A percentile compares a stretch with the other conserved stretches of the same genome.
These are phyloP conservation scores for Zeugodacus cucurbitae DNA, from an alignment of 1,140 invertebrate species.

Conservation along the genomic window DNA sequence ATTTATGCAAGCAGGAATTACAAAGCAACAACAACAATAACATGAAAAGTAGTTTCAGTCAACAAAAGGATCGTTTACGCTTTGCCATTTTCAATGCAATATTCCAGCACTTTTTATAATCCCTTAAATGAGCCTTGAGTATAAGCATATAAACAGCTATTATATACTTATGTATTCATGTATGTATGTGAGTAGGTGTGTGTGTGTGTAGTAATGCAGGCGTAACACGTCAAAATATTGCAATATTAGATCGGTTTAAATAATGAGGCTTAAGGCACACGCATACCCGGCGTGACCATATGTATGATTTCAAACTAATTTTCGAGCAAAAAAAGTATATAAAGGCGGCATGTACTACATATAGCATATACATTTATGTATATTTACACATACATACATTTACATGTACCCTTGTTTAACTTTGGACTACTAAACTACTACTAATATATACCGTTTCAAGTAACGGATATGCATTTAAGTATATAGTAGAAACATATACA, in stretches of 20 bases:
- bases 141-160: neutral
- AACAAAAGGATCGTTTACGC: constrained; percentile 16
- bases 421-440: neutral
- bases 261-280: neutral
- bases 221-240: constrained; percentile 39
- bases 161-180: neutral
- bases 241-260: constrained; percentile 38
- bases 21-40: neutral
- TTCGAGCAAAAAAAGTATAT: neutral
- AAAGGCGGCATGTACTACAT: no score
- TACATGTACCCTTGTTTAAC: neutral
- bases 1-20: constrained; percentile 33
- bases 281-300: neutral
- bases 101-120: neutral
- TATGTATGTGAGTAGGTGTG: neutral
- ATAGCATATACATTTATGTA: neutral
- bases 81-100: constrained; percentile 13
- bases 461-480: neutral
- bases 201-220: neutral
- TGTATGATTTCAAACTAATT: neutral
- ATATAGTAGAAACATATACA: no score
- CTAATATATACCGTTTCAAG: no score
- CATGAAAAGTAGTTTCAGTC: neutral
- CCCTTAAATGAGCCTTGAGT: constrained; percentile 2
- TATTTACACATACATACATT: neutral